Evolutionary conservation across 2,888 invertebrate species (phyloP).

Genomic region (Craniophora ligustri): DNA sequence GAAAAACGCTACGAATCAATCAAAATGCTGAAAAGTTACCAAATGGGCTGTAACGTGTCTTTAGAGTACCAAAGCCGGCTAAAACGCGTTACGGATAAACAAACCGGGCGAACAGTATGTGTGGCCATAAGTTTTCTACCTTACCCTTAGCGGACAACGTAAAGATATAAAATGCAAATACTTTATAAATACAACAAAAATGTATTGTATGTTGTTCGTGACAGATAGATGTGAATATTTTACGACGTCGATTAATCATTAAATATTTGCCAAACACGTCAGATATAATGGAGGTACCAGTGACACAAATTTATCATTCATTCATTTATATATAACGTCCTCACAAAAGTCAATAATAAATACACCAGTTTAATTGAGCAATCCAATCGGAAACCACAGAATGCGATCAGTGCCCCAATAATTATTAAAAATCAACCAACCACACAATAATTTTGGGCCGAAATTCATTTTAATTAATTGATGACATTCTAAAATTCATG

Average conservation of each 20-base stretch:
- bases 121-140: too few species aligned
- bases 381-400: slow-evolving; percentile 38
- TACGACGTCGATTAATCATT: neutral
- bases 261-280: neutral
- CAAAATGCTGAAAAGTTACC: too few species aligned
- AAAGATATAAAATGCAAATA: too few species aligned
- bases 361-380: slow-evolving; percentile 33
- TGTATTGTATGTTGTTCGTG: too few species aligned
- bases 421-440: slow-evolving; percentile 62
- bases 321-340: slow-evolving; percentile 10
- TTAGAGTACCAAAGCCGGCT: too few species aligned
- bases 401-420: slow-evolving; percentile 38
- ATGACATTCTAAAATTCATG: slow-evolving; percentile 64
- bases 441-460: slow-evolving; percentile 47
- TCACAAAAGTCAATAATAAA: slow-evolving; percentile 22
- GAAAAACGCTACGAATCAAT: too few species aligned
- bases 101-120: too few species aligned
- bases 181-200: too few species aligned
- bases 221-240: too few species aligned
- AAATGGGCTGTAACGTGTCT: too few species aligned
- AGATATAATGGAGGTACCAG: neutral
- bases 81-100: too few species aligned
- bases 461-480: slow-evolving; percentile 61
- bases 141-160: too few species aligned
- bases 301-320: neutral